Conservation (phyloP, 2,888 invertebrate species). For the Cryptophagus acutangulus region DNA sequence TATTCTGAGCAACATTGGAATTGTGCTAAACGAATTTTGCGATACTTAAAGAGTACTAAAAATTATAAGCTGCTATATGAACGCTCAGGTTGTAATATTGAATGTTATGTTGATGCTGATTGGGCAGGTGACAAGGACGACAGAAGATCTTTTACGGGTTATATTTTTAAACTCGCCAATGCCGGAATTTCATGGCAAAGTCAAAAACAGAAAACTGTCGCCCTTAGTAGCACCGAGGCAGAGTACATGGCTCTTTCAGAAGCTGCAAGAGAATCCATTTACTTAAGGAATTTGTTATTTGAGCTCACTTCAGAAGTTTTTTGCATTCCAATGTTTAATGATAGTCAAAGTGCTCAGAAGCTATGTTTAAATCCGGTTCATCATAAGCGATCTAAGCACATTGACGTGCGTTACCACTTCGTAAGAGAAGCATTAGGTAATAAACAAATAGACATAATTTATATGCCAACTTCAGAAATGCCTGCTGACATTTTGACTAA, state of each 20-base stretch:
- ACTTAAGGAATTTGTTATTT: constrained; percentile 17
- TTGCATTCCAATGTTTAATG: constrained; percentile 14
- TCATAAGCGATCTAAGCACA: constrained; percentile 17
- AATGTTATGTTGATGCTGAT: constrained; percentile 27
- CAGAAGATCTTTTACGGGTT: constrained; percentile 42
- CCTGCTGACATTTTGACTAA: constrained; percentile 16
- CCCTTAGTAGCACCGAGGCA: too few species aligned
- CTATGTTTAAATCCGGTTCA: constrained; percentile 14
- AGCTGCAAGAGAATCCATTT: constrained; percentile 14
- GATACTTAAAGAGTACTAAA: constrained; percentile 8
- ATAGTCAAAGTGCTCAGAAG: constrained; percentile 17
- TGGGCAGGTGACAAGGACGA: constrained; percentile 20
- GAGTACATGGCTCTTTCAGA: constrained; percentile 13
- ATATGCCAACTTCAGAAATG: constrained; percentile 16
- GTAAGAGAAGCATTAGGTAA: constrained; percentile 15
- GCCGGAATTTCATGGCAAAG: constrained; percentile 24
- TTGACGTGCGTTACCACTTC: constrained; percentile 20
- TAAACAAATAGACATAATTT: constrained; percentile 10
- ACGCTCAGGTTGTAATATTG: constrained; percentile 12
- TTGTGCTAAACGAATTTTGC: constrained; percentile 10
- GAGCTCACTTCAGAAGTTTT: constrained; percentile 11
- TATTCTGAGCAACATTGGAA: constrained; percentile 17
- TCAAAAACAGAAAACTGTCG: constrained; percentile 12
- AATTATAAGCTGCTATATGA: constrained; percentile 11
- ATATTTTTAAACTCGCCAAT: constrained; percentile 22